Conservation (phyloP, 2,888 invertebrate genomes). For the Eilema griseolum region DNA sequence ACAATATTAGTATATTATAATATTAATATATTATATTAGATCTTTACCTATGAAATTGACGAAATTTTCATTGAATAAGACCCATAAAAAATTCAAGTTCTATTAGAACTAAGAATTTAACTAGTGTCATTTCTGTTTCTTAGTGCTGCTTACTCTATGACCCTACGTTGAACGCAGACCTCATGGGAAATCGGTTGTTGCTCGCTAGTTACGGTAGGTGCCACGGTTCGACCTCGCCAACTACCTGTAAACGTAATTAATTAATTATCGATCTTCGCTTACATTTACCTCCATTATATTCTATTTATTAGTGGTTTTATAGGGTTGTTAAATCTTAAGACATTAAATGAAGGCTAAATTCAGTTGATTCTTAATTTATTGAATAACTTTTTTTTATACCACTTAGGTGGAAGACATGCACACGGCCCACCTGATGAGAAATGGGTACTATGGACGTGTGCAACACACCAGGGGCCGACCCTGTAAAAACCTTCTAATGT, state of each 20-base stretch:
- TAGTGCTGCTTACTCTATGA: constrained; percentile 64
- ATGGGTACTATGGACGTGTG: no score
- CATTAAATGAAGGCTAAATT: constrained; percentile 17
- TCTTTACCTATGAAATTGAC: no score
- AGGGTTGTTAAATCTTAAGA: constrained; percentile 28
- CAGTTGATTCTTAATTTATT: no score
- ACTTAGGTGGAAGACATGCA: no score
- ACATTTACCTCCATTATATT: constrained; percentile 44
- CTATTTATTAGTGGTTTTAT: constrained; percentile 43
- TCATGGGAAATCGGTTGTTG: constrained; percentile 85
- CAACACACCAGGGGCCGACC: no score
- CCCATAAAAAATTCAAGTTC: neutral
- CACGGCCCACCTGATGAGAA: no score
- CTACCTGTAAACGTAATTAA: constrained; percentile 82
- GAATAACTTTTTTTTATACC: no score
- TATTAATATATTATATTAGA: no score
- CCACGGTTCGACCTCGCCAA: constrained; percentile 74
- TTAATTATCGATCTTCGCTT: constrained; percentile 80
- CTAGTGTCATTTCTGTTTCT: constrained; percentile 24
- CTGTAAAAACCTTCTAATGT: no score
- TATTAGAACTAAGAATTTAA: no score
- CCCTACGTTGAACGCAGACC: constrained; percentile 73
- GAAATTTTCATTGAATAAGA: no score
- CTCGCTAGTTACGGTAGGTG: constrained; percentile 81
- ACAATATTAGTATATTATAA: no score